Conservation (phyloP, 1,140 invertebrate species). For the Apis florea region DNA sequence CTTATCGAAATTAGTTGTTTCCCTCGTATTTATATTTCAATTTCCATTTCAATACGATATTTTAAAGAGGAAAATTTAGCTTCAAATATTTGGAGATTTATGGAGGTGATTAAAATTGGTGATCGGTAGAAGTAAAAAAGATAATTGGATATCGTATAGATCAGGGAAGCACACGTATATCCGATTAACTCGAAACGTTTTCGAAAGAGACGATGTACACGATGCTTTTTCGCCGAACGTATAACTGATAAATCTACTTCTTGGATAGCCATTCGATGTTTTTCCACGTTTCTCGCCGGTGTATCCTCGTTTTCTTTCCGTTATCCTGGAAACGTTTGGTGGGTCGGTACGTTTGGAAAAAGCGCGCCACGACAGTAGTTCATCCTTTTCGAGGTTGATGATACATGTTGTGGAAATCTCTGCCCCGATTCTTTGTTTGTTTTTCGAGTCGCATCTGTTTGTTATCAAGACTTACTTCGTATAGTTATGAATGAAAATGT, state of each 20-base stretch:
- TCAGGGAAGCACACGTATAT: no score
- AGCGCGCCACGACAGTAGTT: not conserved
- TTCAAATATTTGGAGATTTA: no score
- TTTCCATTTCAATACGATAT: no score
- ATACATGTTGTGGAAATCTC: not conserved
- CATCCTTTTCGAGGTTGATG: slow-evolving; percentile 7
- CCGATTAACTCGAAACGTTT: no score
- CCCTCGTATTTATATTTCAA: no score
- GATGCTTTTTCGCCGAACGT: not conserved
- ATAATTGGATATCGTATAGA: no score
- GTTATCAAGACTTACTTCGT: slow-evolving; percentile 23
- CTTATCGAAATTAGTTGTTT: no score
- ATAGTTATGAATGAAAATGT: slow-evolving; percentile 34
- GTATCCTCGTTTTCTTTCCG: not conserved
- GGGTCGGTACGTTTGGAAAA: not conserved
- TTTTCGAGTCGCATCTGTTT: slow-evolving; percentile 13
- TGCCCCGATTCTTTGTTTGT: slow-evolving; percentile 11
- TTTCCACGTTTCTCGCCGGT: not conserved
- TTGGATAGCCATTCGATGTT: slow-evolving; percentile 12
- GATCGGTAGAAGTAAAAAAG: no score
- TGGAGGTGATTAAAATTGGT: no score
- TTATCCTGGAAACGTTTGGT: not conserved
- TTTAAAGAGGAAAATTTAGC: no score
- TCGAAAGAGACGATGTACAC: not conserved
- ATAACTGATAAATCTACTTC: slow-evolving; percentile 6